These are phyloP conservation scores for Eueremaeus valkanovi DNA, from an alignment of 2,888 invertebrate species.

Conservation along the genomic window DNA sequence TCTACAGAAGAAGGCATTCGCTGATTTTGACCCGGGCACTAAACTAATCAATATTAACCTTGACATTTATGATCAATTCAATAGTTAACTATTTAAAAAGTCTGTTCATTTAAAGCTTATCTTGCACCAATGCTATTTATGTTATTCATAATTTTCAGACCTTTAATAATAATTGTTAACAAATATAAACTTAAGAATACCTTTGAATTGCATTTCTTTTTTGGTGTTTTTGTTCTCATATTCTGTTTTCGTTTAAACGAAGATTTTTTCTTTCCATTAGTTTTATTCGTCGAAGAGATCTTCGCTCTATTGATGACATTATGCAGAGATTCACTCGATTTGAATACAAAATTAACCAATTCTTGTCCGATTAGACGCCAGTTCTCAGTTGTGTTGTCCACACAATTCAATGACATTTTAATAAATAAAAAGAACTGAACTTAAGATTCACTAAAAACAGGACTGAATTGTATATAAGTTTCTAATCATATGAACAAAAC, in stretches of 20 bases:
- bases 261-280: neutral
- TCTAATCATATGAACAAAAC: neutral
- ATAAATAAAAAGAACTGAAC: too few species aligned
- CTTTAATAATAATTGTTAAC: too few species aligned
- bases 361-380: slow-evolving; percentile 18
- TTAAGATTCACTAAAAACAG: neutral
- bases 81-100: too few species aligned
- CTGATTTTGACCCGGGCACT: too few species aligned
- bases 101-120: too few species aligned
- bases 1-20: too few species aligned
- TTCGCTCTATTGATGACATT: slow-evolving; percentile 27
- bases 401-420: neutral
- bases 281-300: neutral
- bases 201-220: neutral
- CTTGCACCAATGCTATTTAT: too few species aligned
- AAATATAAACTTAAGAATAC: neutral
- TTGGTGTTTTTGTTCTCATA: neutral
- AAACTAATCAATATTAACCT: too few species aligned
- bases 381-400: neutral
- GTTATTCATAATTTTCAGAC: too few species aligned
- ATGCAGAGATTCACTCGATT: slow-evolving; percentile 31
- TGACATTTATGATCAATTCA: too few species aligned
- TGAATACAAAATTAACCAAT: slow-evolving; percentile 10
- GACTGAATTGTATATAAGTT: neutral
- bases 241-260: neutral